Evolutionary conservation across 2,797 vertebrate species (phyloP).

Genomic region (Mallotus villosus): DNA sequence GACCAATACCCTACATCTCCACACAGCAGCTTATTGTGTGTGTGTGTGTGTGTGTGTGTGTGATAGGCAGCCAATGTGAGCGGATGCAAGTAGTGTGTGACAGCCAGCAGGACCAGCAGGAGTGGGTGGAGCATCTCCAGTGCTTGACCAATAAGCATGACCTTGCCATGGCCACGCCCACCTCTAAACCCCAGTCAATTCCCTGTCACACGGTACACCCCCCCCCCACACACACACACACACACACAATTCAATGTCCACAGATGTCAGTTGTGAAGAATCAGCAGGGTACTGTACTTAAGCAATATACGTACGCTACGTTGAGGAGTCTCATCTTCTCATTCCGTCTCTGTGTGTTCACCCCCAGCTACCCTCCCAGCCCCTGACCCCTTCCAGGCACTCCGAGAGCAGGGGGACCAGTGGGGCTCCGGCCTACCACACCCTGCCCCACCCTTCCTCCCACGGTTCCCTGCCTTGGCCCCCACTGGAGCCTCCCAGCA

Average conservation of each 20-base stretch:
- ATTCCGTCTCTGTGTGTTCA: too few species aligned
- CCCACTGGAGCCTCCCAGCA: constrained; percentile 94
- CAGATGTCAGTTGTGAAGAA: too few species aligned
- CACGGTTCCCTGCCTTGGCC: constrained; percentile 95
- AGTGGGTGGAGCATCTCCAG: constrained; percentile 91
- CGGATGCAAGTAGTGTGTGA: constrained; percentile 89
- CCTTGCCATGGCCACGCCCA: too few species aligned
- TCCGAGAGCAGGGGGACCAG: constrained; percentile 88
- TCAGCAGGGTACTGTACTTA: neutral
- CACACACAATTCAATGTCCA: neutral
- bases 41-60: constrained; percentile 7
- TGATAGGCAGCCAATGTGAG: constrained; percentile 89
- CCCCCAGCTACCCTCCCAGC: constrained; percentile 90
- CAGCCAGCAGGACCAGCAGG: constrained; percentile 92
- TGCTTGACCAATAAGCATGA: constrained; percentile 36
- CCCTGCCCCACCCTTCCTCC: constrained; percentile 92
- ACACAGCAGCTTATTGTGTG: neutral
- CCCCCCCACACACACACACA: neutral
- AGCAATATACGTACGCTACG: neutral
- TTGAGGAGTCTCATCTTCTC: too few species aligned
- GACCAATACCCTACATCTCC: too few species aligned
- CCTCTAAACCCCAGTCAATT: constrained; percentile 75
- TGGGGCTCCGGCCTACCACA: constrained; percentile 92
- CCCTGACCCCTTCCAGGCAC: constrained; percentile 91
- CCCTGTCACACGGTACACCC: constrained; percentile 89